Evolutionary conservation across 2,797 vertebrate species (phyloP), one percentile per base, ranked within the genome.

Genomic region (Hypotaenidia philippensis): DNA sequence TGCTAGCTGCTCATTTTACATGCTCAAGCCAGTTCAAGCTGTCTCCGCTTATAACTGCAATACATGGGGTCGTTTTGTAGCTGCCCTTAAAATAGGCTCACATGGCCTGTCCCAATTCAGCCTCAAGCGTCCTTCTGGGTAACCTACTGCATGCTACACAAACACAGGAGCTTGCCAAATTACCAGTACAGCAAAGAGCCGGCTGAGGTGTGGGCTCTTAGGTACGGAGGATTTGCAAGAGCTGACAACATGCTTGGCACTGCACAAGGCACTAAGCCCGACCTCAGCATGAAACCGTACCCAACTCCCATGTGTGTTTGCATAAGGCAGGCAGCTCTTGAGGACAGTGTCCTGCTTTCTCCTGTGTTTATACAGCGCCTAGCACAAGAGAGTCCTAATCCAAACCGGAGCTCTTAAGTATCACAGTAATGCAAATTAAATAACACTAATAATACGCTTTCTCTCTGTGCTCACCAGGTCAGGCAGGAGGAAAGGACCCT

Each of bases 351-450:
- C 72, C 13, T 5, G 44, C 83, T 91, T 87, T 74, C 49, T 20
- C 65, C 69, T 86, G 76, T 91, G 69, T 93, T 95, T 93, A 81
- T 63, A 83, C 32, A 94, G 47, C 38, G 36, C 82, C 80, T 63
- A 79, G 74, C 59, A 81, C 87, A 91, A 86, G 47, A 86, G 55
- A 56, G 52, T 56, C 49, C 80, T 93, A 91, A 92, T 94, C 85
- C 93, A 88, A 83, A 82, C 47, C 1, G 13, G 85, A 84, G 82
- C 66, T 88, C 89, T 68, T 82, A 79, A 92, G 79, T 76, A 52
- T 88, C 83, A 66, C 56, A 66, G 91, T 50, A 90, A 92, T 60
- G 29, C 87, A 92, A 92, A 94, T 91, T 78, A 81, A 95, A 82
- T 93, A 94, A 85, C 87, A 92, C 71, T 59, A 77, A 52, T 56